phyloP scores from a whole-genome alignment of 2,888 invertebrate genomes.

The Stenchaetothrips biformis region DNA sequence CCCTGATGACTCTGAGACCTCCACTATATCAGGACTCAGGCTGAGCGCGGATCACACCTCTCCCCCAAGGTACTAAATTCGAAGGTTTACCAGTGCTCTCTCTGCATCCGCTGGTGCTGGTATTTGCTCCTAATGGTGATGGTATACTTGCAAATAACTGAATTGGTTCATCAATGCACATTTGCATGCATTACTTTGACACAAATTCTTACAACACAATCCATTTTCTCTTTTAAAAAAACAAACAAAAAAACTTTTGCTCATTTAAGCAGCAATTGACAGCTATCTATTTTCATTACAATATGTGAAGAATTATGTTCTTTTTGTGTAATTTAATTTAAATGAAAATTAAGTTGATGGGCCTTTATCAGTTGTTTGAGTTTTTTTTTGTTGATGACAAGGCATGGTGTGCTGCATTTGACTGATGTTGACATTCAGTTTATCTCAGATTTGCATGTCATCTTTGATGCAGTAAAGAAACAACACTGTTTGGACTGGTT shows the following conservation, averaged over 20 bases:
- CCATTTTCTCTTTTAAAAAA: not conserved
- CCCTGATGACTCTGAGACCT: constrained; percentile 22
- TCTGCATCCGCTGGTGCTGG: constrained; percentile 22
- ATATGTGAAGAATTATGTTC: not conserved
- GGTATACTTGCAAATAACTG: not conserved
- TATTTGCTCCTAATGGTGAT: constrained; percentile 6
- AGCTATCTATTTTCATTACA: not conserved
- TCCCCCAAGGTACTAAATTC: constrained; percentile 18
- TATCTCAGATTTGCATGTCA: not conserved
- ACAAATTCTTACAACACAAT: no score
- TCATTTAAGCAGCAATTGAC: constrained; percentile 29
- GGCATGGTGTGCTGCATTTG: constrained; percentile 11
- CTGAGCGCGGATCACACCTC: constrained; percentile 10
- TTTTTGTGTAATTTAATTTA: not conserved
- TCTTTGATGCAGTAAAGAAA: not conserved
- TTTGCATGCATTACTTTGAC: no score
- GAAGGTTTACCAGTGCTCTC: not conserved
- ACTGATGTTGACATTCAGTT: not conserved
- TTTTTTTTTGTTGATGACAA: not conserved
- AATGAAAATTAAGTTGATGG: not conserved
- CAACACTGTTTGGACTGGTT: not conserved
- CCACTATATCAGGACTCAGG: constrained; percentile 17
- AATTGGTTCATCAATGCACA: no score
- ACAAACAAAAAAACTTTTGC: not conserved
- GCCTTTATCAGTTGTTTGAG: not conserved